A percentile compares a stretch with the other conserved stretches of the same genome.
Conservation (phyloP, 2,113 vertebrate genomes). For the Mixornis gularis region DNA sequence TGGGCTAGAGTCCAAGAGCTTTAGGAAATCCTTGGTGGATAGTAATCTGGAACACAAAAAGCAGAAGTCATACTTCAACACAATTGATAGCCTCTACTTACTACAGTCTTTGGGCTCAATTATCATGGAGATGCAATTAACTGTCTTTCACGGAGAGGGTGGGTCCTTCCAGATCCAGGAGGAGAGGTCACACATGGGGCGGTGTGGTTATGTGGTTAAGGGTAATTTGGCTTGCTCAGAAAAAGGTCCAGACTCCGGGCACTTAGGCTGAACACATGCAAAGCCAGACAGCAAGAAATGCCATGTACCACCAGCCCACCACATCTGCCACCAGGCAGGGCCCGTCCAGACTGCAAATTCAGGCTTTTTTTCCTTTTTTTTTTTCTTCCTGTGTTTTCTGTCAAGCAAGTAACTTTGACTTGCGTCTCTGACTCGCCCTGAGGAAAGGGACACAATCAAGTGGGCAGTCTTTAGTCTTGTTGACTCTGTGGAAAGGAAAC, state of each 20-base stretch:
- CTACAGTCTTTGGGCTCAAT: neutral
- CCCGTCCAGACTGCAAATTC: neutral
- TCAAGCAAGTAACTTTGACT: slow-evolving; percentile 17
- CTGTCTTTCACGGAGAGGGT: slow-evolving; percentile 36
- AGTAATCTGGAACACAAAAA: slow-evolving; percentile 61
- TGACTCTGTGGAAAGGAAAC: neutral
- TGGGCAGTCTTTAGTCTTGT: slow-evolving; percentile 13
- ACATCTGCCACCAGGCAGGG: neutral
- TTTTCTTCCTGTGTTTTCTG: neutral
- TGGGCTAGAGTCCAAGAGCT: slow-evolving; percentile 43
- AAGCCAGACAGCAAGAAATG: neutral
- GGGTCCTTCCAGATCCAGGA: slow-evolving; percentile 31
- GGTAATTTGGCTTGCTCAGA: neutral
- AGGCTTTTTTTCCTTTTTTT: neutral
- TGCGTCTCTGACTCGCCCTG: neutral
- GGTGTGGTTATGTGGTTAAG: neutral
- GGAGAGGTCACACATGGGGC: slow-evolving; percentile 28
- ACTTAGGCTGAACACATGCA: neutral
- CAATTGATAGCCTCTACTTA: slow-evolving; percentile 38
- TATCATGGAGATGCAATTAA: slow-evolving; percentile 48
- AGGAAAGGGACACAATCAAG: slow-evolving; percentile 33
- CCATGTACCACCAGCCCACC: neutral
- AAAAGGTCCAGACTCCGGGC: neutral
- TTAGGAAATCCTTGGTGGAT: slow-evolving; percentile 64
- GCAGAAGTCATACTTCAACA: slow-evolving; percentile 60